Evolutionary conservation across 2,797 vertebrate genomes (phyloP).

Genomic region (Etheostoma perlongum): DNA sequence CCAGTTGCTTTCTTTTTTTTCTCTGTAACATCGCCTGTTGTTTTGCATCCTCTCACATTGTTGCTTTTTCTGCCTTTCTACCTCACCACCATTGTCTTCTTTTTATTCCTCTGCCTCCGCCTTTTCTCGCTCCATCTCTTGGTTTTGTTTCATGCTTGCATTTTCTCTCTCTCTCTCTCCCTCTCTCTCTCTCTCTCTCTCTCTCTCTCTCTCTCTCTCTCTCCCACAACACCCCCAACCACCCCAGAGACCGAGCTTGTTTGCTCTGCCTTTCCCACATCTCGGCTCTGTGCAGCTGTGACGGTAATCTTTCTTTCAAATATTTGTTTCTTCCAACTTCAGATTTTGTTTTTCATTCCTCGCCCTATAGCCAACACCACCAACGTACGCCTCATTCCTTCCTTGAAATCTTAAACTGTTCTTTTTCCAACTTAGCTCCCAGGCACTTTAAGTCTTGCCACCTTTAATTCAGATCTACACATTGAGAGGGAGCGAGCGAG

Average conservation of each 20-base stretch:
- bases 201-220: constrained; percentile 24
- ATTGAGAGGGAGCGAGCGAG: constrained; percentile 27
- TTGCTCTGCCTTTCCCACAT: constrained; percentile 83
- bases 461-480: constrained; percentile 76
- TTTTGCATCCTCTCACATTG: constrained; percentile 44
- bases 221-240: constrained; percentile 49
- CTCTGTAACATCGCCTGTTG: constrained; percentile 32
- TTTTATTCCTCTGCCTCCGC: constrained; percentile 33
- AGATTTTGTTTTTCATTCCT: constrained; percentile 47
- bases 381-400: constrained; percentile 59
- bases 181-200: constrained; percentile 25
- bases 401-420: constrained; percentile 73
- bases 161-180: constrained; percentile 22
- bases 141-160: constrained; percentile 68
- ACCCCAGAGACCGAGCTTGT: constrained; percentile 82
- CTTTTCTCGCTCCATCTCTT: constrained; percentile 55
- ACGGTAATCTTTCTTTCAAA: constrained; percentile 86
- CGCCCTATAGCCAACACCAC: constrained; percentile 31
- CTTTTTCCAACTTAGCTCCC: constrained; percentile 65
- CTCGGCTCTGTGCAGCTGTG: constrained; percentile 78
- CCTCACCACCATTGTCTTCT: constrained; percentile 16
- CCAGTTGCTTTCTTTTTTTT: constrained; percentile 19
- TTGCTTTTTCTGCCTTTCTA: constrained; percentile 33
- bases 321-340: constrained; percentile 84
- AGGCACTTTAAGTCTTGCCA: constrained; percentile 78